Evolutionary conservation across 2,888 invertebrate species (phyloP), one percentile per base, ranked within the genome.

Genomic region (Fabriciana adippe): DNA sequence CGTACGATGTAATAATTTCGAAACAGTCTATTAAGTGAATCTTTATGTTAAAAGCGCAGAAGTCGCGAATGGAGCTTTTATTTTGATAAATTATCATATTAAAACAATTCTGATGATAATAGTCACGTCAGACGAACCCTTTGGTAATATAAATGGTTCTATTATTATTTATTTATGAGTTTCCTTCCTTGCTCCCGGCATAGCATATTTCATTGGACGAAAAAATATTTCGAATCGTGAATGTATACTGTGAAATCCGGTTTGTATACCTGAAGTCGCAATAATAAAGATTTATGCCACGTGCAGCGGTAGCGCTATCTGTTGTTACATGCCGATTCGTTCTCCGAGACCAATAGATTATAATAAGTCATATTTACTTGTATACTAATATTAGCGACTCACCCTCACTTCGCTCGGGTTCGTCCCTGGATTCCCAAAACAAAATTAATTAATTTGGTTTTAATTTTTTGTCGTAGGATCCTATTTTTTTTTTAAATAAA

Each of bases 41-140:
- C 90, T 92, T 91, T 90, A 91, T 89, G 90, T 82, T 90, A 90
- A 90, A 90, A 85, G 86, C 79, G 91, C 92, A 92, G 92, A 91
- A 92, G 92, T 91, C 89, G 89, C 82, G 88, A 85, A 82, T 85
- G 86, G 86, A 90, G 87, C 90, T 89, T 88, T 87, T 90, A 91
- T 91, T 92, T 92, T 92, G 92, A 92, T 91, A 84, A 90, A 92
- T 92, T 92, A 92, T 91, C 92, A 92, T 92, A 92, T 92, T 92
- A 89, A 91, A 92, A 91, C 92, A 90, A 92, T 92, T 92, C 91
- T 85, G 88, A 92, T 92, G 92, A 89, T 92, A 92, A 92, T 92
- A 92, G 92, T 91, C 89, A 89, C 90, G 91, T 91, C 91, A 90
- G 86, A 87, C 81, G 90, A 92, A 91, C 91, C 92, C 92, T 92